Conservation (phyloP, 2,888 invertebrate species). For the Cryptophagus acutangulus region DNA sequence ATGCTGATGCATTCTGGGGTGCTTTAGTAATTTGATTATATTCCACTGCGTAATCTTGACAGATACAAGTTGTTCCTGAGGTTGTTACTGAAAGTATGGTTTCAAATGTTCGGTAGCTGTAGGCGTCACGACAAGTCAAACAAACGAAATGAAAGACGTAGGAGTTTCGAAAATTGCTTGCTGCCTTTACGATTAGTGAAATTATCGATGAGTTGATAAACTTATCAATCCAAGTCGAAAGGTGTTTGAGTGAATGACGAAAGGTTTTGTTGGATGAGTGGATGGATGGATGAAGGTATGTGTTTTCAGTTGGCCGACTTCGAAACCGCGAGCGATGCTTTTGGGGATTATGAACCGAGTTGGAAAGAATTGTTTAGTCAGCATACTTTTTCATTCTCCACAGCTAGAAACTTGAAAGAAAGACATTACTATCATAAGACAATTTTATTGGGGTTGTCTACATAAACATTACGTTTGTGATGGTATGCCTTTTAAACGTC, state of each 20-base stretch:
- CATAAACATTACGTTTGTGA: slow-evolving; percentile 31
- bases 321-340: slow-evolving; percentile 35
- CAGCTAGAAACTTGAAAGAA: slow-evolving; percentile 31
- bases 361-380: slow-evolving; percentile 41
- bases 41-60: slow-evolving; percentile 1
- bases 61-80: slow-evolving; percentile 2
- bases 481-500: slow-evolving; percentile 30
- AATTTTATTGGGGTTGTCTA: slow-evolving; percentile 35
- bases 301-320: slow-evolving; percentile 28
- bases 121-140: background rate
- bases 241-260: slow-evolving; percentile 18
- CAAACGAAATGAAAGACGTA: too few species aligned
- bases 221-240: slow-evolving; percentile 21
- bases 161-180: too few species aligned
- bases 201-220: slow-evolving; percentile 27
- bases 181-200: slow-evolving; percentile 25
- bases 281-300: slow-evolving; percentile 17
- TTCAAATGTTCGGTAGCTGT: background rate
- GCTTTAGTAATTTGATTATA: background rate
- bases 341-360: slow-evolving; percentile 39
- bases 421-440: slow-evolving; percentile 35
- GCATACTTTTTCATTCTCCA: slow-evolving; percentile 37
- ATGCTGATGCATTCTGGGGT: too few species aligned
- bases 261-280: slow-evolving; percentile 5
- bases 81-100: background rate